Base-by-base conservation (phyloP, 2,888 invertebrate species). In the Spisula subtruncata region DNA sequence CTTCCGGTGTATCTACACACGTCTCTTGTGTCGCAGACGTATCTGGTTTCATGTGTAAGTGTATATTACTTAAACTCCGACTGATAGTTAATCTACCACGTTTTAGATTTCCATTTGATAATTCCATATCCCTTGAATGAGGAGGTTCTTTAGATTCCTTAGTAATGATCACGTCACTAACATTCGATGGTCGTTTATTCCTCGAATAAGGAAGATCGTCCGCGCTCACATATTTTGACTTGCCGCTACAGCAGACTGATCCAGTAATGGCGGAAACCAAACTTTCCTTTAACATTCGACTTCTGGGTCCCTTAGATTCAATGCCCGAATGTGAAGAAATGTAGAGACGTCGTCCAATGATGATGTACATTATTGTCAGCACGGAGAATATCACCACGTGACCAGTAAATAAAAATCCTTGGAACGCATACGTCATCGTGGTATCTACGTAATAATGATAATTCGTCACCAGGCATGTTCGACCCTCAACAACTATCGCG, bases 261-360 rank as follows among this genome's bases (percentile, higher is more conserved):
- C 91, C 91, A 16, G 91, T 91, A 10, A 91, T 83, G 12, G 91
- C 91, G 4, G 91, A 91, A 6, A 90, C 51, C 0, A 91, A 71
- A 29, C 91, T 89, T 16, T 75, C 32, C 84, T 84, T 85, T 6
- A 86, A 82, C 56, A 89, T 35, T 20, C 81, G 83, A 14, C 86
- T 32, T 18, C 46, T 41, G n/a, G 48, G 88, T 29, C 18, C 51
- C 0, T 51, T 54, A 10, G 60, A 48, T 10, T 81, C 54, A 18
- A 84, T 1, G 54, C 71, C 79, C 0, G 86, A 32, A 54, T 87
- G 82, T 6, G 90, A 87, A 0, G 90, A 81, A n/a, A 92, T 81
- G 54, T 83, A 92, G 32, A 92, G 46, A 12, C 84, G 83, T 4
- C 89, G 48, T 18, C 92, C 92, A 66, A 92, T 92, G 2, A 90